Evolutionary conservation across 2,797 vertebrate species (phyloP), one percentile per base, ranked within the genome.

Genomic region (Girardinus metallicus): DNA sequence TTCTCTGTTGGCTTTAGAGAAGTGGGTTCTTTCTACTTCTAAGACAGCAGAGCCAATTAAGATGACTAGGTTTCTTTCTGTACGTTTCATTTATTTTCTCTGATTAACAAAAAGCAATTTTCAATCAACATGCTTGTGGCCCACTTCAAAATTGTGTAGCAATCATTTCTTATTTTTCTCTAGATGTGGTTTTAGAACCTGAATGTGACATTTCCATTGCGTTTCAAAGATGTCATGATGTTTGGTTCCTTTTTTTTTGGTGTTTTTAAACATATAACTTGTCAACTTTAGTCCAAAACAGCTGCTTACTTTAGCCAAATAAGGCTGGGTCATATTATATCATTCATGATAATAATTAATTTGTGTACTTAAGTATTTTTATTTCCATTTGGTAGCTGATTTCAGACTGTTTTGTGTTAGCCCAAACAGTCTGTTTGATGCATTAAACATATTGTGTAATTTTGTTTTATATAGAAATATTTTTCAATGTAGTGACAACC

Each of bases 31-130:
- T 73, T 73, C 18, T 26, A 13, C 5, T 51, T 9, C 8, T 13
- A 73, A 73, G 46, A 73, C 51, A 78, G 18, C 29, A 4, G 29
- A 57, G 77, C 75, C 55, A 46, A 82, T 81, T 55, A 78, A 21
- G 71, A 53, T 73, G 68, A 81, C 23, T 53, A 41, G 64, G 18
- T 74, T 85, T 73, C 51, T 66, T 78, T 78, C 47, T 66, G 80
- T 1, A 64, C 66, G 8, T 36, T 71, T 73, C n/a, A n/a, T n/a
- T n/a, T n/a, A n/a, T n/a, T 70, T 70, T 43, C 12, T 43, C 11
- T 70, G 5, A 11, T 43, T 43, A 23, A 47, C 16, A 73, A 34
- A 49, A 9, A 29, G 12, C 23, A 43, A 39, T 5, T 70, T 70
- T 13, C 5, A 70, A 70, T 70, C 5, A 7, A 43, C 21, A 70